Base-by-base conservation (phyloP, 64 coral and sea anemone genomes). In the Actinia equina region DNA sequence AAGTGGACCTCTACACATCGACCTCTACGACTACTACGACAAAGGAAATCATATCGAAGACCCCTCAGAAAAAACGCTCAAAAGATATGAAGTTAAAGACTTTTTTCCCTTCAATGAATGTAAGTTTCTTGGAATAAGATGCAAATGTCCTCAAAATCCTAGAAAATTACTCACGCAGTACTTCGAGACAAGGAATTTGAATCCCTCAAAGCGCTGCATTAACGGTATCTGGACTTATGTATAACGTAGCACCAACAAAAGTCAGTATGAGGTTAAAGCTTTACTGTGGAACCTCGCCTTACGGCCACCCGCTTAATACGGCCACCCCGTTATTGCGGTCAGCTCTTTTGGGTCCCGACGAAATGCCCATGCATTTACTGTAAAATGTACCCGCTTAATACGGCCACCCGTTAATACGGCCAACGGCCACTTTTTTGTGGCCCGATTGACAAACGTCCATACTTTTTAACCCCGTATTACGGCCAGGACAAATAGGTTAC, bases 71-170 rank as follows among this genome's bases (percentile, higher is more conserved):
- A 84, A 88, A 10, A 88, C 71, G 20, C 83, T 61, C 16, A 92
- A 93, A 54, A 71, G 42, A 74, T 98, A 98, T 3, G 45, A 88
- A 15, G 79, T 91, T 22, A 85, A 77, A 4, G 95, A 98, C 87
- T 91, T 98, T 57, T 98, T 86, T 83, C 95, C 95, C 42, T 77
- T 98, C 12, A 90, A 64, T 59, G 44, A 82, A 17, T 98, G 95
- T 41, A 81, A 6, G 20, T 93, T 98, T 22, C 93, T 98, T 92
- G 82, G 77, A 6, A 86, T 98, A 1, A 64, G 88, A 19, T 85
- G 84, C 6, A 71, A 57, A 1, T 98, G 95, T 79, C 95, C 95
- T 2, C 59, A 55, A 6, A 92, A 96, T 30, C 88, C 94, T 14
- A 89, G 83, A 64, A 76, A 93, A 9, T 61, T 93, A 67, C 83